phyloP scores from a whole-genome alignment of 2,797 vertebrate genomes.

The Mus caroli region DNA sequence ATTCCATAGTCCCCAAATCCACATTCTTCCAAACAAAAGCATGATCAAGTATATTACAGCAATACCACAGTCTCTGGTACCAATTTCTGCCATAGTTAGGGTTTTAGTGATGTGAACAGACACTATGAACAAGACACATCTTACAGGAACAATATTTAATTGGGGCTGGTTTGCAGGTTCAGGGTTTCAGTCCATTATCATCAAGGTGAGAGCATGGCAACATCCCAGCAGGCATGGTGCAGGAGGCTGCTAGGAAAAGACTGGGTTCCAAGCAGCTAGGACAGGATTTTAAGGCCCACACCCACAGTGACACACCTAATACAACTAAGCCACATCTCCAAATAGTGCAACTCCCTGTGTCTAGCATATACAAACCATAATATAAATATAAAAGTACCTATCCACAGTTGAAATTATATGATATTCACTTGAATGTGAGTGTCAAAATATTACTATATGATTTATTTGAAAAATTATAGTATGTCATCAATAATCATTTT shows the following conservation, averaged over 20 bases:
- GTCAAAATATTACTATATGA: background rate
- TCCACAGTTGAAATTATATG: background rate
- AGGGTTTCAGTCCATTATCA: background rate
- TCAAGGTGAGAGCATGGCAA: background rate
- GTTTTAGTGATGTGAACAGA: background rate
- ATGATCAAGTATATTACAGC: background rate
- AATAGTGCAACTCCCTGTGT: no score
- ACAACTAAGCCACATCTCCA: no score
- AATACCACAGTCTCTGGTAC: background rate
- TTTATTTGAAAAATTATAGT: background rate
- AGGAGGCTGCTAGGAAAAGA: no score
- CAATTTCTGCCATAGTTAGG: background rate
- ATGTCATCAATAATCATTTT: background rate
- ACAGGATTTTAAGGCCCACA: no score
- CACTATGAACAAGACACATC: background rate
- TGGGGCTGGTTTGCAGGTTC: background rate
- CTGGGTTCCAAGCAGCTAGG: no score
- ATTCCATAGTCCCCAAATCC: background rate
- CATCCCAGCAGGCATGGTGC: background rate
- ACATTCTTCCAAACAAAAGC: background rate
- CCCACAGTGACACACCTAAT: no score
- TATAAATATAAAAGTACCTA: background rate
- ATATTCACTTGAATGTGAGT: background rate
- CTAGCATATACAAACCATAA: no score
- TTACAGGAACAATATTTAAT: background rate